Evolutionary conservation across 2,888 invertebrate species (phyloP), one percentile per base, ranked within the genome.

Genomic region (Epinotia nisella): DNA sequence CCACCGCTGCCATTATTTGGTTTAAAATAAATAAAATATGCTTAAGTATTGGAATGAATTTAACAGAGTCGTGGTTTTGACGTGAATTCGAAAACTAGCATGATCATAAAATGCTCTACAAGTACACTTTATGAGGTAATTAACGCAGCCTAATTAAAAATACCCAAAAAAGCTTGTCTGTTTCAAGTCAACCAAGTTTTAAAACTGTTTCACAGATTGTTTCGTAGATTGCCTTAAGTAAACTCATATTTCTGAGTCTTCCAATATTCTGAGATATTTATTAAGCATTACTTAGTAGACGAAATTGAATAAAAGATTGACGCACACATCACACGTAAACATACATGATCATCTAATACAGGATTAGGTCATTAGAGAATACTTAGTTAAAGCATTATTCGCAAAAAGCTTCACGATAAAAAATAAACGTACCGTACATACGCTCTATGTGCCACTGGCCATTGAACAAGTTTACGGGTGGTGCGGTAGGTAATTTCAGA

Each of bases 361-460:
- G 78, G 79, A 84, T 82, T 81, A 83, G 82, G 79, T 82, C 80
- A 83, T 82, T 81, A 81, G 79, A 79, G 74, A 81, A 76, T 80
- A 74, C 62, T 69, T 75, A 67, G 19, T 65, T 66, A 72, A 79
- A 80, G 82, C 78, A 83, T 83, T 81, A 82, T 82, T 78, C 78
- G 82, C 79, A 87, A 86, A 86, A 86, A 85, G 83, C 84, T 84
- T 71, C 60, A 75, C 45, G 79, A 75, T 83, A 85, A 81, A n/a
- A 87, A 87, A 88, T 89, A 90, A 85, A 82, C 45, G 45, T 45
- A 45, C 35, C 49, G 74, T 78, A 82, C 82, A 80, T 82, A 82
- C 82, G 79, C 75, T 81, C 76, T 80, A 78, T 82, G 78, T 78
- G 71, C 61, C 77, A 80, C 78, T 79, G 80, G 78, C 80, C 80